These are phyloP conservation scores for Mus musculus DNA, from an alignment of 2,113 vertebrate genomes.

Conservation along the genomic window GRCm39 chr9:71426001-71426500, in stretches of 20 bases:
- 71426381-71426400: too few relatives aligned
- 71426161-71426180: background rate
- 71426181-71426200: background rate
- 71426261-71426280: background rate
- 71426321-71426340: too few relatives aligned
- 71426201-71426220: background rate
- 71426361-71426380: too few relatives aligned
- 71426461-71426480: background rate
- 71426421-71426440: background rate
- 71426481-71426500: background rate
- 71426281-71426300: background rate
- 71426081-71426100: slow-evolving; percentile 24
- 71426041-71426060: background rate
- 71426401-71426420: too few relatives aligned
- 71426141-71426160: background rate
- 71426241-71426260: slow-evolving; percentile 23
- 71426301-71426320: too few relatives aligned
- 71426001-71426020: background rate
- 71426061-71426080: background rate
- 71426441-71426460: background rate
- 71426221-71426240: background rate
- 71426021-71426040: background rate
- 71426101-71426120: background rate
- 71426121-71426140: background rate
- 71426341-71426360: too few relatives aligned